Base-by-base conservation (phyloP, 2,113 vertebrate genomes). In the Notiomystis cincta region DNA sequence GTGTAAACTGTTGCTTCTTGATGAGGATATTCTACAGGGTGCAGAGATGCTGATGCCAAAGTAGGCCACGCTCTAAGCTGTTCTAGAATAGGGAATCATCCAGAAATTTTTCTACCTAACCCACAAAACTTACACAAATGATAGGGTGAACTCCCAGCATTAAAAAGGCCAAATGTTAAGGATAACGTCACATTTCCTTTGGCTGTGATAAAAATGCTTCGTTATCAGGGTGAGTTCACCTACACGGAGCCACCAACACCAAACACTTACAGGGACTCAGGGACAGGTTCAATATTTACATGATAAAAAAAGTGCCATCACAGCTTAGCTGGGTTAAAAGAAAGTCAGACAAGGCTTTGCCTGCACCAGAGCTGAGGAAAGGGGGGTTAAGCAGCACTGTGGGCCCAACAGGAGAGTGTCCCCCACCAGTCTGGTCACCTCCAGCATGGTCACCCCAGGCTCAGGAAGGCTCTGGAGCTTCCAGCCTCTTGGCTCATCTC, bases 1-100 rank as follows among this genome's bases (percentile, higher is more conserved):
- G 79, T 87, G 90, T 91, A 37, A 88, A 91, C 93, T 95, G 90
- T 95, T 96, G 95, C 87, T 76, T 58, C 78, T 57, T 62, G 72
- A 87, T 57, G 85, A 90, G 82, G 19, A 27, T 60, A 70, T 90
- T 82, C 82, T 85, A 65, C 17, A 28, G 82, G 82, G 70, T 57
- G 90, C 69, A 93, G 87, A 72, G 37, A 48, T 8, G 62, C 89
- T 53, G 60, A 67, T 24, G 56, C 82, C 35, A 40, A 94, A 93
- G 72, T 31, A 86, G 80, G 86, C 18, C 89, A 83, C 0, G 8
- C 67, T 79, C 45, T 19, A 11, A 87, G 87, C 75, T 76, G 15
- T 61, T 57, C 60, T 6, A 53, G 90, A 82, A 62, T 65, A 87
- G 57, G 4, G 17, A 92, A 86, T 37, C 1, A 2, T 73, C 56